phyloP scores from a whole-genome alignment of 2,113 vertebrate genomes.

The Mus musculus region DNA sequence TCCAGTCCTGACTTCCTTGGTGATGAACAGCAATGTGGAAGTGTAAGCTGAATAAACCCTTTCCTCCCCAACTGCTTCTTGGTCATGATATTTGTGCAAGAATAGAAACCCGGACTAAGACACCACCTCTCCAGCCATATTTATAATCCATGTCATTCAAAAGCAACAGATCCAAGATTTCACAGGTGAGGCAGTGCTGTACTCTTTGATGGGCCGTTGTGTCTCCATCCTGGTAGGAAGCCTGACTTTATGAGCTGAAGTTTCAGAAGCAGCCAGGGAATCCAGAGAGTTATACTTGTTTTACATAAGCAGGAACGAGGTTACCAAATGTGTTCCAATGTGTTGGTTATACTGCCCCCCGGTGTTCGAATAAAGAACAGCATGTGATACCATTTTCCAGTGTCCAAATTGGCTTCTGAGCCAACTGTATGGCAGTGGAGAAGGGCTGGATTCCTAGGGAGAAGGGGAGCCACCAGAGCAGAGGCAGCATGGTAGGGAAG shows the following conservation, averaged over 20 bases:
- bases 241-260: not conserved
- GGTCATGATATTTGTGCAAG: too few species aligned
- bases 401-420: not conserved
- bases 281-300: not conserved
- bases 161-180: not conserved
- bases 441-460: not conserved
- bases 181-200: not conserved
- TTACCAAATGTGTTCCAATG: not conserved
- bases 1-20: too few species aligned
- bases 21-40: too few species aligned
- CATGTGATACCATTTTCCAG: slow-evolving; percentile 37
- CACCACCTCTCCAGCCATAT: not conserved
- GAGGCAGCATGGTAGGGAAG: not conserved
- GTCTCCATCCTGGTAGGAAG: not conserved
- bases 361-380: slow-evolving; percentile 61
- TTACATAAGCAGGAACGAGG: not conserved
- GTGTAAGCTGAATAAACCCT: too few species aligned
- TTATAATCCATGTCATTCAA: not conserved
- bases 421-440: not conserved
- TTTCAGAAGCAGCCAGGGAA: not conserved
- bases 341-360: slow-evolving; percentile 61
- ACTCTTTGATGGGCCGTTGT: not conserved
- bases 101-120: too few species aligned
- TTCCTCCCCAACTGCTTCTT: too few species aligned
- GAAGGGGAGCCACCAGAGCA: not conserved